phyloP scores from a whole-genome alignment of 2,888 invertebrate genomes.

The Tethea ocularis region DNA sequence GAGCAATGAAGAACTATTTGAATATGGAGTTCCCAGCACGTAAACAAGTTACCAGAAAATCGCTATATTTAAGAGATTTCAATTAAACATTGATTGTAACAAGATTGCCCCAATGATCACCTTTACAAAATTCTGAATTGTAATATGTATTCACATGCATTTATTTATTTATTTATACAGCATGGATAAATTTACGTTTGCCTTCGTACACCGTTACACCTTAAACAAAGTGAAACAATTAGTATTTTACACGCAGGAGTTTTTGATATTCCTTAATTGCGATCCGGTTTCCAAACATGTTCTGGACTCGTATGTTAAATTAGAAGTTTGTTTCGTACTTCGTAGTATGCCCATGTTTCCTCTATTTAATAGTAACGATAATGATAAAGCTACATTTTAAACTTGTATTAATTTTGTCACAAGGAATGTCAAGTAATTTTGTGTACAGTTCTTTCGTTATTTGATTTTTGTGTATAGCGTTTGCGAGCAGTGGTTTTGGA shows the following conservation, averaged over 20 bases:
- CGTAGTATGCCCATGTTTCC: conserved; percentile 22
- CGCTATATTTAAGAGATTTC: too few relatives aligned
- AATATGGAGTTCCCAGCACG: too few relatives aligned
- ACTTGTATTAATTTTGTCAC: not conserved
- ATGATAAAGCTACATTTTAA: conserved; percentile 7
- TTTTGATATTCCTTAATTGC: conserved; percentile 28
- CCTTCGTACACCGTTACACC: conserved; percentile 8
- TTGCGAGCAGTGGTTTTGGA: conserved; percentile 22
- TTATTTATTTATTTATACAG: too few relatives aligned
- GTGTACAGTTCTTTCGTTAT: not conserved
- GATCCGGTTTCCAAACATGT: conserved; percentile 28
- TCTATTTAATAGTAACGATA: conserved; percentile 14
- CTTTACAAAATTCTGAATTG: not conserved
- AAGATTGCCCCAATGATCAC: too few relatives aligned
- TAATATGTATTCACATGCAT: conserved; percentile 12
- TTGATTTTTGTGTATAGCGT: not conserved
- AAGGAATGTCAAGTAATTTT: not conserved
- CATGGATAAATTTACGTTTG: too few relatives aligned
- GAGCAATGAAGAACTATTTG: too few relatives aligned
- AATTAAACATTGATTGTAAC: too few relatives aligned
- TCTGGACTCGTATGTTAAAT: conserved; percentile 28
- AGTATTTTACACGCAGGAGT: conserved; percentile 33
- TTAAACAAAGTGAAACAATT: conserved; percentile 36
- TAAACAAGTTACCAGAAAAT: too few relatives aligned
- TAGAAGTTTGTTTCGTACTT: conserved; percentile 37